Base-by-base conservation (phyloP, 2,888 invertebrate species). In the Creontiades dilutus region DNA sequence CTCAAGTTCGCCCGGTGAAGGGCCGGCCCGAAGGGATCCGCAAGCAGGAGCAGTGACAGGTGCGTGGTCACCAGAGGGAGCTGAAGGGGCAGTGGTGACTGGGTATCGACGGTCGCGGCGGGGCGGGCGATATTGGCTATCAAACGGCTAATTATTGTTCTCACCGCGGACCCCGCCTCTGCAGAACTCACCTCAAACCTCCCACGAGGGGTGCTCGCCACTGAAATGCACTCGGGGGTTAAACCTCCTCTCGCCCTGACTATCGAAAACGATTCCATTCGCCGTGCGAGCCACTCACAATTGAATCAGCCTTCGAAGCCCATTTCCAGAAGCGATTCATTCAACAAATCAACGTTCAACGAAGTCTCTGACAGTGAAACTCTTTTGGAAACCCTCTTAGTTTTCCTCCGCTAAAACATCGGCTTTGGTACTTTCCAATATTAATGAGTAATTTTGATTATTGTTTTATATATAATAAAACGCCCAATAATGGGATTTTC, bases 121-220 rank as follows among this genome's bases (percentile, higher is more conserved):
- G 19, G 0, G 68, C 11, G 27, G 68, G 11, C 23, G 68, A 68
- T 68, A 68, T 68, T 68, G 68, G 68, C 68, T 68, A 68, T 68
- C 68, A 68, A 68, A 68, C 68, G 68, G 68, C 68, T 68, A 68
- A 68, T 68, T 68, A 68, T 68, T 68, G 68, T 68, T 68, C 68
- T 61, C 52, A 61, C 61, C 16, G 61, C 61, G 12, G 19, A 68
- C 68, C 68, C 68, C 68, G 0, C 61, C 19, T 52, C 52, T 12
- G 16, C 52, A 52, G 14, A 52, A 52, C 61, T 61, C 61, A 16
- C 16, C 61, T 19, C n/a, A 16, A 61, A 68, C 27, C 57, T 14
- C 57, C 68, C 68, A 19, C 19, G 68, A 68, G 68, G 68, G 68
- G 68, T 11, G 9, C 5, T 52, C 27, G 19, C 68, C 23, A 23